These are phyloP conservation scores for Thalassophryne amazonica DNA, from an alignment of 2,797 vertebrate species.

Conservation along the genomic window DNA sequence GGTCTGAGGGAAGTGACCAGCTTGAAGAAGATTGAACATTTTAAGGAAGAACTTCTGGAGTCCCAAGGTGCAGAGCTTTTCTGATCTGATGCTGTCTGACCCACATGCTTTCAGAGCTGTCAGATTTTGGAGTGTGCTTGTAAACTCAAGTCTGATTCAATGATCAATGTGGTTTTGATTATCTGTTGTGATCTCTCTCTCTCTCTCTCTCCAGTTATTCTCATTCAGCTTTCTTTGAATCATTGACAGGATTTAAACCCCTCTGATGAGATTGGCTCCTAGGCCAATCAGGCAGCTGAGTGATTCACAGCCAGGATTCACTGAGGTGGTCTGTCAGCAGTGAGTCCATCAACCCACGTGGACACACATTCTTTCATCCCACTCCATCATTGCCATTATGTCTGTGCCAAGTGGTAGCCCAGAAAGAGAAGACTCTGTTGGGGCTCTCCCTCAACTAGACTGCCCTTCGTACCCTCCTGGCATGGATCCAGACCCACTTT, in stretches of 20 bases:
- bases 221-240: not conserved
- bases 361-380: constrained; percentile 15
- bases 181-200: not conserved
- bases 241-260: constrained; percentile 54
- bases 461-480: constrained; percentile 65
- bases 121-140: too few species aligned
- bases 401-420: constrained; percentile 76
- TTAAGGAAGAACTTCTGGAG: too few species aligned
- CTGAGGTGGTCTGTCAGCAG: constrained; percentile 17
- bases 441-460: constrained; percentile 61
- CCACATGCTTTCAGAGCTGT: too few species aligned
- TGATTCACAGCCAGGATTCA: constrained; percentile 18
- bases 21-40: too few species aligned
- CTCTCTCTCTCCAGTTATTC: not conserved
- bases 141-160: too few species aligned
- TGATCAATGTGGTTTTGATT: not conserved
- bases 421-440: constrained; percentile 67
- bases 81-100: too few species aligned
- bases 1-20: too few species aligned
- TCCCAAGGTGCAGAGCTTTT: too few species aligned
- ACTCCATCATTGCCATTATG: constrained; percentile 50
- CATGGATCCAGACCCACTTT: constrained; percentile 70
- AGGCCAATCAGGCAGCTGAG: constrained; percentile 36
- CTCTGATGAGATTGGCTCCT: constrained; percentile 60
- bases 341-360: constrained; percentile 13